Percentiles rank a stretch among this genome's conserved stretches.
Conservation (phyloP, 2,797 vertebrate genomes). For the Gymnothorax javanicus region DNA sequence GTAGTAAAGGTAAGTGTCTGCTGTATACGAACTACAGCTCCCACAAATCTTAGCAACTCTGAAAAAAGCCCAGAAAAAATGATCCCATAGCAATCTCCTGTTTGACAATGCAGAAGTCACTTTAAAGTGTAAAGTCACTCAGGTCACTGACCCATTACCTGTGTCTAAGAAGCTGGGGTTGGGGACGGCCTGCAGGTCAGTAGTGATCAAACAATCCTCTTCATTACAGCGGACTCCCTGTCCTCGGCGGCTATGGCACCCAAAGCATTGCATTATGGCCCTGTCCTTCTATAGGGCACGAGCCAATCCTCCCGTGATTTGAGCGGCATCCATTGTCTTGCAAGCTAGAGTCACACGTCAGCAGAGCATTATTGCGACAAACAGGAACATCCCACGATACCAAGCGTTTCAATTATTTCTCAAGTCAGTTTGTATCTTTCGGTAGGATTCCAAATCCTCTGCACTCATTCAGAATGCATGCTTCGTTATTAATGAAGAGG, state of each 20-base stretch:
- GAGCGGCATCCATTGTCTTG: neutral
- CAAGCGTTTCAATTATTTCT: neutral
- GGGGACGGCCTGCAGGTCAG: slow-evolving; percentile 52
- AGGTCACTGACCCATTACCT: slow-evolving; percentile 57
- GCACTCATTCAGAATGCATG: neutral
- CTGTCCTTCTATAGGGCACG: slow-evolving; percentile 22
- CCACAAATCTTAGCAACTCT: neutral
- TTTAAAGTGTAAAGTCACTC: slow-evolving; percentile 15
- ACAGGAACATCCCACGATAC: neutral
- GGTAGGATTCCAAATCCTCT: neutral
- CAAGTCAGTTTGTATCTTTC: neutral
- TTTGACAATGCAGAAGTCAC: neutral
- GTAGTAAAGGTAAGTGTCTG: neutral
- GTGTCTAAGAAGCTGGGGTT: slow-evolving; percentile 59
- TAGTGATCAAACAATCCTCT: slow-evolving; percentile 57
- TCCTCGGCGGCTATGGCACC: slow-evolving; percentile 56
- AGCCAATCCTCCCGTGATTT: neutral
- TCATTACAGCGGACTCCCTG: slow-evolving; percentile 56
- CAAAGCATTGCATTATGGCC: slow-evolving; percentile 69
- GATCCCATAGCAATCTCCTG: slow-evolving; percentile 17
- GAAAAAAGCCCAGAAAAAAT: neutral
- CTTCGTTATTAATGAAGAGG: neutral
- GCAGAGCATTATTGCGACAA: neutral
- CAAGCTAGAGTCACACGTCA: neutral
- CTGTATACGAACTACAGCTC: neutral